Percentiles rank a stretch among this genome's conserved stretches.
Conservation (phyloP, 2,797 vertebrate species). For the Scolopax rusticola region DNA sequence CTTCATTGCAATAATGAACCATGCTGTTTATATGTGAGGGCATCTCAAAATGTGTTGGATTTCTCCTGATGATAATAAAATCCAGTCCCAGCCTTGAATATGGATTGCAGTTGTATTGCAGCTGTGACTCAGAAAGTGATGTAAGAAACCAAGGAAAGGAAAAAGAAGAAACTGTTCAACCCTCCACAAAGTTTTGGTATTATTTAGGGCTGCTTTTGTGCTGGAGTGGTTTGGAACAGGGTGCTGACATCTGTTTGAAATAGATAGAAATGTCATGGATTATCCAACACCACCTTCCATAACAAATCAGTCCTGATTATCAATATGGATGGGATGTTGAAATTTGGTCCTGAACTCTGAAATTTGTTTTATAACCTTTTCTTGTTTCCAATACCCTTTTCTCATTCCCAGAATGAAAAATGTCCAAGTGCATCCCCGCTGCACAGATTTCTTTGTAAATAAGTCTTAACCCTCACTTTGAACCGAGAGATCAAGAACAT, state of each 20-base stretch:
- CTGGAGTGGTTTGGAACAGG: neutral
- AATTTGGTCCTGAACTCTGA: neutral
- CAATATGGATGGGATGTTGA: neutral
- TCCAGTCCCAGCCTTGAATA: neutral
- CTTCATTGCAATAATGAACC: neutral
- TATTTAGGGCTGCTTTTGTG: neutral
- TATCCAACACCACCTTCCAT: neutral
- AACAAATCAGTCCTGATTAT: neutral
- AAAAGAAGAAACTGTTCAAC: neutral
- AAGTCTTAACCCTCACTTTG: neutral
- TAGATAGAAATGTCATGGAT: accelerated
- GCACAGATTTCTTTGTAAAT: neutral
- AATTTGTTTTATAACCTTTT: neutral
- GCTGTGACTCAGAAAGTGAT: neutral
- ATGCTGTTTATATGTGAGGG: neutral
- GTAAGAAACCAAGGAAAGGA: neutral
- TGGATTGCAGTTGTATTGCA: accelerated
- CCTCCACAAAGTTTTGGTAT: neutral
- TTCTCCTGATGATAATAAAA: neutral
- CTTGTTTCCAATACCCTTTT: neutral
- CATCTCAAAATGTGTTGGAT: neutral
- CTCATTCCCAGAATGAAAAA: neutral
- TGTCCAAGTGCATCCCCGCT: neutral
- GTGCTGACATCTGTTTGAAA: neutral
- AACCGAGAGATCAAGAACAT: neutral